A percentile compares a stretch with the other conserved stretches of the same genome.
These are phyloP conservation scores for Drosophila phalerata DNA, from an alignment of 2,888 invertebrate genomes.

Conservation along the genomic window DNA sequence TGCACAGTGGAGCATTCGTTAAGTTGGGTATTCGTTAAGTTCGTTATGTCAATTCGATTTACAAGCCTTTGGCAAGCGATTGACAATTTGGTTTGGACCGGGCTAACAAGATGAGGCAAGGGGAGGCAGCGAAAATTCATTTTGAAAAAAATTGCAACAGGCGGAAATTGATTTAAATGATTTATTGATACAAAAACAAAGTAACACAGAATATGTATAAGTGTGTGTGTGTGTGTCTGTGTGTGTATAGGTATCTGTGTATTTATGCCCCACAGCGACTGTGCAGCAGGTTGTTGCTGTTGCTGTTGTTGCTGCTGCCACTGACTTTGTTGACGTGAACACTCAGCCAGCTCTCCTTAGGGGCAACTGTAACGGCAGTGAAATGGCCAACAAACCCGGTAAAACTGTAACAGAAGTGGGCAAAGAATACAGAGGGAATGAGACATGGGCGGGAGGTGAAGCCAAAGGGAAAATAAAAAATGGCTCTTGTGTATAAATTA, in stretches of 20 bases:
- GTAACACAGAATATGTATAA: neutral
- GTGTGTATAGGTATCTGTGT: constrained; percentile 21
- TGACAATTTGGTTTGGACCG: constrained; percentile 69
- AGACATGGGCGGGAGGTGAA: neutral
- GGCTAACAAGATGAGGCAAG: constrained; percentile 6
- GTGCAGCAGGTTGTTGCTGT: constrained; percentile 43
- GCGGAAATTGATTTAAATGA: constrained; percentile 84
- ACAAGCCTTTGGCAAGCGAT: constrained; percentile 72
- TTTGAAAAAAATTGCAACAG: constrained; percentile 59
- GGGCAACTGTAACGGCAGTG: constrained; percentile 49
- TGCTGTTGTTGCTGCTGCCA: constrained; percentile 20
- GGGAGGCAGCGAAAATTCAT: constrained; percentile 42
- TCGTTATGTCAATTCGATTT: constrained; percentile 80
- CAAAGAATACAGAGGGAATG: neutral
- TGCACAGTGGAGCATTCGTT: constrained; percentile 37
- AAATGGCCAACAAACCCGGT: constrained; percentile 54
- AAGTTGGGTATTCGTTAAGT: constrained; percentile 53
- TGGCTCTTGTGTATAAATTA: constrained; percentile 16
- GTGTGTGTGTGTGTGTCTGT: constrained; percentile 28
- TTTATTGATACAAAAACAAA: constrained; percentile 72
- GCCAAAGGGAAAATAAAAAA: constrained; percentile 4
- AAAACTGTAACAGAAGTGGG: constrained; percentile 40
- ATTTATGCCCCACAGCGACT: constrained; percentile 40
- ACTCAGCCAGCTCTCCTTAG: constrained; percentile 50
- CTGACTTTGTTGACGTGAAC: constrained; percentile 28